Evolutionary conservation across 2,113 vertebrate species (phyloP).

Genomic region (Odobenus rosmarus): DNA sequence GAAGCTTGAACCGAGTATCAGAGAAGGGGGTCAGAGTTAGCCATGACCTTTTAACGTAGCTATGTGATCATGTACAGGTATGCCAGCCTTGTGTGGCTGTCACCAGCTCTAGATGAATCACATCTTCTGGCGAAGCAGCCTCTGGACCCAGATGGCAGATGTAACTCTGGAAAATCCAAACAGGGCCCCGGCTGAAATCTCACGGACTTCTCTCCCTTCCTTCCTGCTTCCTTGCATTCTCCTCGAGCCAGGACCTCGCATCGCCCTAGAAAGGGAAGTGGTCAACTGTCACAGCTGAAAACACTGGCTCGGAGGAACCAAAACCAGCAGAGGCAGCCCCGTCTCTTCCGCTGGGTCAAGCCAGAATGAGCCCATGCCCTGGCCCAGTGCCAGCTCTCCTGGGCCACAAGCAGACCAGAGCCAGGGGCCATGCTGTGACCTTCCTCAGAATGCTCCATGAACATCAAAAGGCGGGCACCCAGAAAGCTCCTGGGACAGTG

Average conservation of each 20-base stretch:
- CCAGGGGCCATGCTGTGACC: neutral
- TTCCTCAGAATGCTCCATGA: neutral
- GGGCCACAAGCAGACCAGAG: neutral
- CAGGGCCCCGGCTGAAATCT: neutral
- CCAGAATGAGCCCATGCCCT: neutral
- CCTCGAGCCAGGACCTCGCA: neutral
- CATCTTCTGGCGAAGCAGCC: neutral
- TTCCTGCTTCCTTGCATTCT: neutral
- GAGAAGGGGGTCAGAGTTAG: neutral
- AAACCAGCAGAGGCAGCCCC: neutral
- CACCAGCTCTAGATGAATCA: neutral
- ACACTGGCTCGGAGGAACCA: neutral
- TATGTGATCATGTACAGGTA: accelerated
- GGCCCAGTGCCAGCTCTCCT: neutral
- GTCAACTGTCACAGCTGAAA: neutral
- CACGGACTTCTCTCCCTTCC: neutral
- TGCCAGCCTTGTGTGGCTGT: neutral
- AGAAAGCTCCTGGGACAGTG: neutral
- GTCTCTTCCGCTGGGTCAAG: neutral
- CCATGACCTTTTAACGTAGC: neutral
- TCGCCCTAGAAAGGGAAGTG: slow-evolving; percentile 36
- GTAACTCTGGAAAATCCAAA: neutral
- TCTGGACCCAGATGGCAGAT: neutral
- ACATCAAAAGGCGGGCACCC: neutral
- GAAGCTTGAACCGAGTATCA: neutral